phyloP scores from a whole-genome alignment of 2,797 vertebrate species.

The Spondyliosoma cantharus region DNA sequence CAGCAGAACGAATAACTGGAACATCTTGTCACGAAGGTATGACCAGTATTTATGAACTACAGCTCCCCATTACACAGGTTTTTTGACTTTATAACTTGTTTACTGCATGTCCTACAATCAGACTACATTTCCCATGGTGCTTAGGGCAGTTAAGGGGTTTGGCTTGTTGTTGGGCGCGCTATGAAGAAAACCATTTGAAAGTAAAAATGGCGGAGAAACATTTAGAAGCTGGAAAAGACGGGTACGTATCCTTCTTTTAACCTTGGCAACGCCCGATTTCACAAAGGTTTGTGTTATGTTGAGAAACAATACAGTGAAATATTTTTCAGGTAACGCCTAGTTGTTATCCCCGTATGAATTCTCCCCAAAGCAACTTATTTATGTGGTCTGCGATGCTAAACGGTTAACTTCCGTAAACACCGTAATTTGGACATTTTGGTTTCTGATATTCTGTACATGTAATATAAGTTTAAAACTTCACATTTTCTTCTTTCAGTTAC shows the following conservation, averaged over 20 bases:
- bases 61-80: not conserved
- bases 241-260: constrained; percentile 57
- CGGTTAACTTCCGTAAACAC: not conserved
- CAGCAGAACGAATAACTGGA: not conserved
- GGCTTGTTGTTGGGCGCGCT: constrained; percentile 71
- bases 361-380: not conserved
- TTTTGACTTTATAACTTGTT: not conserved
- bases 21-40: not conserved
- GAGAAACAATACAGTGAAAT: not conserved
- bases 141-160: not conserved
- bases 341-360: not conserved
- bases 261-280: accelerated
- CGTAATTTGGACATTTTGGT: not conserved
- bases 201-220: constrained; percentile 84
- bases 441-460: not conserved
- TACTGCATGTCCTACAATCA: not conserved
- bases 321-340: not conserved
- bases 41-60: not conserved
- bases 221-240: constrained; percentile 4
- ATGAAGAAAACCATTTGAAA: constrained; percentile 73
- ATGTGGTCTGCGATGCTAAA: not conserved
- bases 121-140: constrained; percentile 82
- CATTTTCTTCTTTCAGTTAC: constrained; percentile 40
- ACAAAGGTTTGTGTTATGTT: not conserved
- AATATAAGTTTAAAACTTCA: not conserved